A percentile compares a stretch with the other conserved stretches of the same genome.
These are phyloP conservation scores for Leptosomus discolor DNA, from an alignment of 2,113 vertebrate genomes.

Conservation along the genomic window DNA sequence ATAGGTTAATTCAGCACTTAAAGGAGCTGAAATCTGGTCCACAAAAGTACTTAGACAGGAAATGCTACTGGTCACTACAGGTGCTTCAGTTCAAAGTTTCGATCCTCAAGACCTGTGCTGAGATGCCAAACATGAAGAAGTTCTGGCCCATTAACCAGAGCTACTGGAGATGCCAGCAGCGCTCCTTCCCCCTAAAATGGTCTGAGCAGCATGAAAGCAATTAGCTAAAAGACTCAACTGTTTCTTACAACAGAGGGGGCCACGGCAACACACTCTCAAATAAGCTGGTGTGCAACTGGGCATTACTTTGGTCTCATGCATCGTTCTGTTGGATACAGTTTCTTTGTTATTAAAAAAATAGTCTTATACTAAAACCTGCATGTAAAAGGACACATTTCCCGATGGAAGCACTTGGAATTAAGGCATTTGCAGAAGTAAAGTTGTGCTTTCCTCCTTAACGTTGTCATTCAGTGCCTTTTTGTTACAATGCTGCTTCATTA, in stretches of 20 bases:
- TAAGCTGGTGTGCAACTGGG: background rate
- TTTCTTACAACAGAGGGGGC: background rate
- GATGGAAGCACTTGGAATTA: background rate
- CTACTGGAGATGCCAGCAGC: background rate
- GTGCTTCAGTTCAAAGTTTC: background rate
- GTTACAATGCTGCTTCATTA: background rate
- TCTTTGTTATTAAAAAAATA: background rate
- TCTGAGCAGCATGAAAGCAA: background rate
- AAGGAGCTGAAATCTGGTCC: background rate
- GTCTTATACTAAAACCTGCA: background rate
- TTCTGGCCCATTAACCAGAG: background rate
- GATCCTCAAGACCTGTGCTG: background rate
- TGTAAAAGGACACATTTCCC: background rate
- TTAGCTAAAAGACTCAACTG: background rate
- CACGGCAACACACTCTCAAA: fast-evolving
- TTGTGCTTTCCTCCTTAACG: background rate
- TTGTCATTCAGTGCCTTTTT: background rate
- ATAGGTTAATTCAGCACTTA: background rate
- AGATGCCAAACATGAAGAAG: background rate
- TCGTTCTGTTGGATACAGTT: background rate
- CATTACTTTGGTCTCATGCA: background rate
- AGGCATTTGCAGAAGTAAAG: background rate
- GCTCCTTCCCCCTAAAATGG: background rate
- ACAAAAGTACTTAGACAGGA: background rate
- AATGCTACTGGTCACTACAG: background rate